Evolutionary conservation across 2,888 invertebrate species (phyloP), one percentile per base, ranked within the genome.

Genomic region (Microplitis deprimator): DNA sequence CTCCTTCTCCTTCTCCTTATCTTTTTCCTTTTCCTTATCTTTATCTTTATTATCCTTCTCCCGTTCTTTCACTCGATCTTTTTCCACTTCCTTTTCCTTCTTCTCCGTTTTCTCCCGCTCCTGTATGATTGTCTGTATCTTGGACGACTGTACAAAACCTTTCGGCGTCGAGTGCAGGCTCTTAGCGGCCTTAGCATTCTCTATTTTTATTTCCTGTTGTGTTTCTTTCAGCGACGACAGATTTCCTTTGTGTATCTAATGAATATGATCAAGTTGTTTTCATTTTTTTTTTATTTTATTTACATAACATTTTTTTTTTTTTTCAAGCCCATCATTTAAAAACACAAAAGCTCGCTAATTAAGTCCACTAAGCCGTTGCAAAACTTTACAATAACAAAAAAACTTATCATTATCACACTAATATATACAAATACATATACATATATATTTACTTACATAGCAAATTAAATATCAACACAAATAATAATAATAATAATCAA

Each of bases 231-330:
- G 83, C 68, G 82, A 84, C 41, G 85, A 79, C 83, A 89, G 85
- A 83, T 89, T 90, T 79, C 89, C 89, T 81, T 87, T 89, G 87
- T 89, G 89, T 83, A 89, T 88, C 89, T 62, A 62, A 62, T 62
- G 20, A 17, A 62, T 62, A 16, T 62, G 7, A 17, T 62, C 16
- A 20, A 62, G 62, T 62, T 17, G 20, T 62, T 62, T 62, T 62
- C 20, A 17, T 62, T 62, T 16, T 62, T 62, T 16, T 17, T 29
- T 29, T 29, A 29, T 29, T 29, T 29, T 29, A 29, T 29, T 29
- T 29, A 29, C 29, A 29, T 4, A 29, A 29, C 5, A 16, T 16
- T 62, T 20, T 20, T 20, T 17, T n/a, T n/a, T 10, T n/a, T 62
- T 62, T 62, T n/a, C 62, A 62, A 16, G 16, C 62, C 62, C 62